Conservation (phyloP, 2,888 invertebrate genomes). For the Dryobota labecula region DNA sequence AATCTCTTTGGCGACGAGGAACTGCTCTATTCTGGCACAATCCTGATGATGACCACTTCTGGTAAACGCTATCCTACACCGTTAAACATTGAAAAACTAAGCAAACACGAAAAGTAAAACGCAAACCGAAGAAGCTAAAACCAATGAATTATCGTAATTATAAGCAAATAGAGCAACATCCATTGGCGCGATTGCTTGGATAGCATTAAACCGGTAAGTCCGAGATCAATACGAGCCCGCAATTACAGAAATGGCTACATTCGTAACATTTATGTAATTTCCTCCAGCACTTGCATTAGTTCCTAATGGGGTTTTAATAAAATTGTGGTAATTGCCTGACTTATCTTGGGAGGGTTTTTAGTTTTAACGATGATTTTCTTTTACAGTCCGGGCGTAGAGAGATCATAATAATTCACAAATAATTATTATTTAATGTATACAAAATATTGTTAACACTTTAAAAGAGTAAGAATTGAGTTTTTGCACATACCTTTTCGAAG, state of each 20-base stretch:
- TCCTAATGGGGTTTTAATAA: slow-evolving; percentile 58
- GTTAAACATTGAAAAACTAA: slow-evolving; percentile 5
- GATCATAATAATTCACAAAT: no score
- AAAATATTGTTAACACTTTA: no score
- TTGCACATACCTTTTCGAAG: no score
- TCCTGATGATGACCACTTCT: neutral
- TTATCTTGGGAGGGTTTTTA: slow-evolving; percentile 38
- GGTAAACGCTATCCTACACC: neutral
- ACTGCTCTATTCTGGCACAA: neutral
- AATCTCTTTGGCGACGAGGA: no score
- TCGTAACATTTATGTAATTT: slow-evolving; percentile 44
- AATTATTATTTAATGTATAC: no score
- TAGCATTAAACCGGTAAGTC: slow-evolving; percentile 31
- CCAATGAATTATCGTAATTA: slow-evolving; percentile 46
- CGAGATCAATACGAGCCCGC: slow-evolving; percentile 50
- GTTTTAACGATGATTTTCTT: neutral
- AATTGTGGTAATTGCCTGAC: slow-evolving; percentile 43
- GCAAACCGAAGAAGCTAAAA: slow-evolving; percentile 11
- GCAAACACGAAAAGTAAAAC: slow-evolving; percentile 3
- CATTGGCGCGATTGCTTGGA: slow-evolving; percentile 26
- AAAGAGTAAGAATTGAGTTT: no score
- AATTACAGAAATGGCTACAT: slow-evolving; percentile 62
- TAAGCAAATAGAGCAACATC: slow-evolving; percentile 37
- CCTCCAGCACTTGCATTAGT: slow-evolving; percentile 41
- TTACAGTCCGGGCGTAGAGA: no score